Base-by-base conservation (phyloP, 2,797 vertebrate species). In the Cossypha dichroa region DNA sequence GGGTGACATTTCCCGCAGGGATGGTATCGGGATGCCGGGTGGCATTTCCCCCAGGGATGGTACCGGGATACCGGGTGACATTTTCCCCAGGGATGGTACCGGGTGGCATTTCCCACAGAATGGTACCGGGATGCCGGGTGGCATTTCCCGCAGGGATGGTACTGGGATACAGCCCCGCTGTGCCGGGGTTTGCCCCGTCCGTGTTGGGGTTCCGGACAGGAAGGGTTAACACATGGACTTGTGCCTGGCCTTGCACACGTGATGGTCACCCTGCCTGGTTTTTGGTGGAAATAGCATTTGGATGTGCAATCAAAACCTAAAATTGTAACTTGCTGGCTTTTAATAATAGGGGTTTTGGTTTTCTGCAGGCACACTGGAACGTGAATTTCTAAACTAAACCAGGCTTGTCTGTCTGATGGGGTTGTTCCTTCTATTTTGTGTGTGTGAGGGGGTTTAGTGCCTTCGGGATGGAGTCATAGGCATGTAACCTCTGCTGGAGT, bases 381-480 rank as follows among this genome's bases (percentile, higher is more conserved):
- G 29, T 51, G 49, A 29, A 52, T 38, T 46, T 78, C 17, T 49
- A 6, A 84, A 28, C 74, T 36, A 7, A 85, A 34, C 4, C 18
- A 0, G 25, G 19, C 18, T 77, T 64, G 12, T 34, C 11, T 49
- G 2, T 4, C 6, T 0, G 0, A 1, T 10, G 1, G 5, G 17
- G 23, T 19, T 29, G 7, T 40, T 78, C 3, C 9, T 63, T 38
- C 11, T 45, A 13, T 72, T 25, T 19, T 28, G 25, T 21, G 29
- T 20, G 20, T 9, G 23, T 41, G 34, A 29, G 34, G 8, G 15
- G 21, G 3, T 51, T 62, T 75, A 10, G 59, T 46, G 67, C 55
- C 9, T 36, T 23, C 3, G 43, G 66, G 33, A 36, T n/a, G 59
- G 59, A 79, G 55, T 14, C 15, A 1, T 5, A 4, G 7, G 64